Evolutionary conservation across 2,888 invertebrate species (phyloP), one percentile per base, ranked within the genome.

Genomic region (Athalia circularis): DNA sequence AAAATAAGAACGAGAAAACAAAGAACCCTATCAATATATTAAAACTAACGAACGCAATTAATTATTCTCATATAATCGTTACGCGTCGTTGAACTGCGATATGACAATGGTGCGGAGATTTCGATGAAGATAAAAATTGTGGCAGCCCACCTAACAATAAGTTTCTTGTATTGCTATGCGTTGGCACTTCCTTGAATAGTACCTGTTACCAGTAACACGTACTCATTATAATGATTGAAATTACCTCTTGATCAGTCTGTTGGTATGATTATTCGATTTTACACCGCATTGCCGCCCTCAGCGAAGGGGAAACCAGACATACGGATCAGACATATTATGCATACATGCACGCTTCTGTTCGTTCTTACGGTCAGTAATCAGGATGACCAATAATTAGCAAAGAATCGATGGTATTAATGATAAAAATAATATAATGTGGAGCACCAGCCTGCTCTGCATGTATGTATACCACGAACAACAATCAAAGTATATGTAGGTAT

Each of bases 311-410:
- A 62, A 13, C 72, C 59, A 13, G 8, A 13, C 9, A 72, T 72
- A 11, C 47, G n/a, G 13, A 72, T 72, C 57, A 13, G 13, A 57
- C 72, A 11, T 59, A 59, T 45, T 59, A 45, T 48, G 45, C 15
- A 59, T 8, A 59, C 45, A 59, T 59, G 57, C 43, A 45, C 57
- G 70, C 70, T 45, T 57, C 70, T 54, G 70, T 54, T 67, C 47
- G 70, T 70, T 59, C 70, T 43, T 43, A 70, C 70, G 57, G 57
- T 57, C 59, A 59, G 70, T 59, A 45, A 43, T 59, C 70, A 29
- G 29, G 29, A 29, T 29, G 2, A 29, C 29, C 29, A 59, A 57
- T 72, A 47, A 59, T 59, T 9, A 72, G 45, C 45, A 59, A 52
- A 11, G n/a, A 45, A 72, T 59, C 59, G 72, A 72, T 13, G 47